Evolutionary conservation across 2,797 vertebrate genomes (phyloP), one percentile per base, ranked within the genome.

Genomic region (Poecile montanus): DNA sequence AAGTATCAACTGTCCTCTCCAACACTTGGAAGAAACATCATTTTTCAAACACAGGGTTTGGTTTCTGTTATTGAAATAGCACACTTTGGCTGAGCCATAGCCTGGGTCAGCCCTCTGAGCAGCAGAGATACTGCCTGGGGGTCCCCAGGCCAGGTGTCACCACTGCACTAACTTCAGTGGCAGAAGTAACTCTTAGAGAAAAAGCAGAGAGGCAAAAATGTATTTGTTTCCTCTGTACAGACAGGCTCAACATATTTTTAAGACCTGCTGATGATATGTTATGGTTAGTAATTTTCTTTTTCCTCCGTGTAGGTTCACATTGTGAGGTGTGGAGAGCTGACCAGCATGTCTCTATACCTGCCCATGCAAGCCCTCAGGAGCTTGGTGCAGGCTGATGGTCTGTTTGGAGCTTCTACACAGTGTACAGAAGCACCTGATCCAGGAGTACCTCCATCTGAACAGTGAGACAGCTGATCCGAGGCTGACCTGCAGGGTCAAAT

Each of bases 51-150:
- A 53, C 34, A 65, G 16, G 19, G 20, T 75, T 93, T 94, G 67
- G 40, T 91, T 94, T 93, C 85, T 45, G 48, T 72, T 86, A 48
- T 68, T 47, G 63, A 85, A 95, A 93, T 51, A 85, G 42, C 27
- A 71, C 14, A 16, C n/a, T 93, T 78, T 48, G 54, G 18, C 70
- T 34, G 36, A 93, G 67, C 40, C 6, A 8, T 4, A 42, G 22
- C 29, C 17, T 57, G 11, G 4, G 0, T 26, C 30, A 47, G 19
- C 7, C 9, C 30, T 25, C 42, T 25, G 17, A 80, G 29, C 19
- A 51, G 15, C 38, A 65, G 5, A 40, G 16, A 67, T 16, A 5
- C 29, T 32, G 66, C 26, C 23, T 40, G 63, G 36, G 40, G 13
- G 3, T 36, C 76, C 60, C 58, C 27, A 65, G 54, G 16, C 25